Conservation (phyloP, 2,113 vertebrate genomes). For the Melospiza georgiana region DNA sequence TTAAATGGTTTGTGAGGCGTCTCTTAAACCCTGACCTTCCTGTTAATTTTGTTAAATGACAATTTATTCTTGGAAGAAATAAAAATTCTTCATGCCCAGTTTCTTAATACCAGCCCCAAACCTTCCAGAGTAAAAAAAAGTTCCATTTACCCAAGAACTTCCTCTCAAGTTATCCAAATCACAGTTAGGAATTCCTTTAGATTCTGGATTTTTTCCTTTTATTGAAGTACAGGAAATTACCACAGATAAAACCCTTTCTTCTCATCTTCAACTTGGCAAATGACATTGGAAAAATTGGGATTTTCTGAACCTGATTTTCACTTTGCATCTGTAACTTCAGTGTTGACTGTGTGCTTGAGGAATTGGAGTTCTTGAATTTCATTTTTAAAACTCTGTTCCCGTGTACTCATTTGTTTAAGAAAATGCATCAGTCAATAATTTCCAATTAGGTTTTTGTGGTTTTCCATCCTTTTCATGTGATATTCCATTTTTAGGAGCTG, state of each 20-base stretch:
- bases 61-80: background rate
- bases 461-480: background rate
- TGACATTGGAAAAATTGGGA: background rate
- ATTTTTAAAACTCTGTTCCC: background rate
- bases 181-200: background rate
- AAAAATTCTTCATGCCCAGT: background rate
- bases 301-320: background rate
- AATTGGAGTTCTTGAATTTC: background rate
- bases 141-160: background rate
- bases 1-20: background rate
- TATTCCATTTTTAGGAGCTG: background rate
- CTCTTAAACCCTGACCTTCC: background rate
- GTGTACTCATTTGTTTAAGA: background rate
- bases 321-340: background rate
- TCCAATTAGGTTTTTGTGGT: background rate
- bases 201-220: background rate
- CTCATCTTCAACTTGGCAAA: background rate
- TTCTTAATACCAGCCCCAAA: background rate
- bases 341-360: background rate
- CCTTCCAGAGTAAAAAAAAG: background rate
- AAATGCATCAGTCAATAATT: background rate
- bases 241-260: background rate
- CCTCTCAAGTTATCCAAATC: background rate
- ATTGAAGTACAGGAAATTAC: background rate
- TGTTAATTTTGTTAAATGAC: background rate